Evolutionary conservation across 2,888 invertebrate species (phyloP).

Genomic region (Octodonta nipae): DNA sequence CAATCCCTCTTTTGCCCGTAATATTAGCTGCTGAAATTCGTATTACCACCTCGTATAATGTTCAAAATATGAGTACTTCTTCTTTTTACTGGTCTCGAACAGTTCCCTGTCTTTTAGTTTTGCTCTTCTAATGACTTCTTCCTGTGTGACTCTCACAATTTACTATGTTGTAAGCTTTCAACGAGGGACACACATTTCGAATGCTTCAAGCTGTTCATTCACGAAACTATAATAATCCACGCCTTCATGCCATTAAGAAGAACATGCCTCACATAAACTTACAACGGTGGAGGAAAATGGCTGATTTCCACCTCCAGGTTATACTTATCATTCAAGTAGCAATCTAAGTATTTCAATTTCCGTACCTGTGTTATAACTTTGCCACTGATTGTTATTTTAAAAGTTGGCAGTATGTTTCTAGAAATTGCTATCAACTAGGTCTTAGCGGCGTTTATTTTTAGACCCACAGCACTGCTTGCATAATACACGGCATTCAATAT

Average conservation of each 20-base stretch:
- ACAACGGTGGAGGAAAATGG: not conserved
- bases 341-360: constrained; percentile 1
- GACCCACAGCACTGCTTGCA: too few relatives aligned
- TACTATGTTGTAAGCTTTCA: not conserved
- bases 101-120: constrained; percentile 1
- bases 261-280: constrained; percentile 1
- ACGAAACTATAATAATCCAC: constrained; percentile 2
- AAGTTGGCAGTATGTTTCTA: too few relatives aligned
- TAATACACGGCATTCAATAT: too few relatives aligned
- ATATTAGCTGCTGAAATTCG: constrained; percentile 1
- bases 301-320: not conserved
- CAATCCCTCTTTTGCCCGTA: not conserved
- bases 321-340: constrained; percentile 3
- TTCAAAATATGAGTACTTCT: constrained; percentile 3
- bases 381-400: constrained; percentile 1
- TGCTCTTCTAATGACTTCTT: constrained; percentile 3
- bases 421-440: too few relatives aligned
- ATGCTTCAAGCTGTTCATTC: constrained; percentile 2
- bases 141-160: not conserved
- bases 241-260: constrained; percentile 2
- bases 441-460: too few relatives aligned
- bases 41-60: not conserved
- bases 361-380: not conserved
- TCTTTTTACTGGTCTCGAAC: constrained; percentile 3
- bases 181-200: constrained; percentile 3